These are phyloP conservation scores for Antheraea pernyi DNA, from an alignment of 1,140 invertebrate genomes.

Conservation along the genomic window DNA sequence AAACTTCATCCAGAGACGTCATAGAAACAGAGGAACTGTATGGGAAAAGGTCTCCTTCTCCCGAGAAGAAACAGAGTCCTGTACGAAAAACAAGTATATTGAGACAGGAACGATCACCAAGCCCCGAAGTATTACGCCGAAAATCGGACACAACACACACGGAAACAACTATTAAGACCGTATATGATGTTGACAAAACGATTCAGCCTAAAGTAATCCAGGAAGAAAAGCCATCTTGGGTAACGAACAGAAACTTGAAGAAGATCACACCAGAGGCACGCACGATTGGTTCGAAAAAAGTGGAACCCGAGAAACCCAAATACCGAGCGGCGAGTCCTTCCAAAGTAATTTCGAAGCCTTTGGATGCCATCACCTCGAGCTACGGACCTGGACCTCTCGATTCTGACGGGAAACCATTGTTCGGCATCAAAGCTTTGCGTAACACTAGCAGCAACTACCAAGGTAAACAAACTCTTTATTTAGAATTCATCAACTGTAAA, in stretches of 20 bases:
- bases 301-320: conserved; percentile 65
- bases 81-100: conserved; percentile 15
- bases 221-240: conserved; percentile 80
- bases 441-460: conserved; percentile 80
- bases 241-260: conserved; percentile 78
- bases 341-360: conserved; percentile 59
- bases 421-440: conserved; percentile 86
- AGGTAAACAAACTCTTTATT: conserved; percentile 52
- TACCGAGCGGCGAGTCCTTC: conserved; percentile 64
- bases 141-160: conserved; percentile 39
- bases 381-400: conserved; percentile 91
- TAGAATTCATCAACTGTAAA: too few species aligned
- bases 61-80: conserved; percentile 43
- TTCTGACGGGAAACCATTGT: conserved; percentile 87
- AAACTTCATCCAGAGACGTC: conserved; percentile 48
- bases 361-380: conserved; percentile 87
- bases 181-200: conserved; percentile 59
- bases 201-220: conserved; percentile 44
- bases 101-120: conserved; percentile 38
- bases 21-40: conserved; percentile 51
- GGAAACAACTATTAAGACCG: conserved; percentile 59
- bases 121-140: conserved; percentile 47
- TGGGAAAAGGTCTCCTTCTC: conserved; percentile 59
- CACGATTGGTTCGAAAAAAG: conserved; percentile 64
- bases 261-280: conserved; percentile 68